Conservation (phyloP, 2,888 invertebrate genomes). For the Drosophila mulleri region DNA sequence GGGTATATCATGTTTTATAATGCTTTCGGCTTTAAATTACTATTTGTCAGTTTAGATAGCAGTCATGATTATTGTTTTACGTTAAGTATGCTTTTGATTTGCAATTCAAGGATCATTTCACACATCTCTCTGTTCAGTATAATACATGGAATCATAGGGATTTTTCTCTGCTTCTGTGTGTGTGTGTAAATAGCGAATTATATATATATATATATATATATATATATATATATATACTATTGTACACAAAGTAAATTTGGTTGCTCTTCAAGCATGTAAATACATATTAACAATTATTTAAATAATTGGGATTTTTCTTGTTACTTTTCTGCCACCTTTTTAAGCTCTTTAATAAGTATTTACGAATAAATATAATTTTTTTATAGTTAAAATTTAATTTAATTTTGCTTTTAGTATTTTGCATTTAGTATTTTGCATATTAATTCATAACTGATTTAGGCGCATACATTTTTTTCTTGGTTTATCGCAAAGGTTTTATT, state of each 20-base stretch:
- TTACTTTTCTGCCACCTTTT: slow-evolving; percentile 40
- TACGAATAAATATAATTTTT: slow-evolving; percentile 33
- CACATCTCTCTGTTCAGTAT: slow-evolving; percentile 12
- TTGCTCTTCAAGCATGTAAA: slow-evolving; percentile 56
- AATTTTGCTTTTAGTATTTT: slow-evolving; percentile 15
- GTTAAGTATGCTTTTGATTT: slow-evolving; percentile 35
- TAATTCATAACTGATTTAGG: slow-evolving; percentile 39
- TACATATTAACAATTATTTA: slow-evolving; percentile 63
- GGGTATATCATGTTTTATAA: slow-evolving; percentile 51
- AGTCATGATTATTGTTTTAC: slow-evolving; percentile 60
- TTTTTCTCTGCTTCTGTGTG: not conserved
- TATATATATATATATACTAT: slow-evolving; percentile 22
- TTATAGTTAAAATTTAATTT: slow-evolving; percentile 48
- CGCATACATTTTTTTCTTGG: slow-evolving; percentile 43
- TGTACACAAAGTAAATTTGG: slow-evolving; percentile 45
- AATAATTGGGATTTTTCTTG: slow-evolving; percentile 26
- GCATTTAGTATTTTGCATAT: slow-evolving; percentile 31
- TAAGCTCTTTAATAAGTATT: slow-evolving; percentile 60
- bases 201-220: slow-evolving; percentile 20
- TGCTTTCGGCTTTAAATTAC: slow-evolving; percentile 36
- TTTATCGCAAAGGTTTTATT: slow-evolving; percentile 22
- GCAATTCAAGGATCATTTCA: slow-evolving; percentile 17
- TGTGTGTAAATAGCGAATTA: slow-evolving; percentile 21
- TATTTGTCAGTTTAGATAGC: slow-evolving; percentile 69
- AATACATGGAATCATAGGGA: slow-evolving; percentile 18